Evolutionary conservation across 2,888 invertebrate genomes (phyloP).

Genomic region (Drosophila anceps): DNA sequence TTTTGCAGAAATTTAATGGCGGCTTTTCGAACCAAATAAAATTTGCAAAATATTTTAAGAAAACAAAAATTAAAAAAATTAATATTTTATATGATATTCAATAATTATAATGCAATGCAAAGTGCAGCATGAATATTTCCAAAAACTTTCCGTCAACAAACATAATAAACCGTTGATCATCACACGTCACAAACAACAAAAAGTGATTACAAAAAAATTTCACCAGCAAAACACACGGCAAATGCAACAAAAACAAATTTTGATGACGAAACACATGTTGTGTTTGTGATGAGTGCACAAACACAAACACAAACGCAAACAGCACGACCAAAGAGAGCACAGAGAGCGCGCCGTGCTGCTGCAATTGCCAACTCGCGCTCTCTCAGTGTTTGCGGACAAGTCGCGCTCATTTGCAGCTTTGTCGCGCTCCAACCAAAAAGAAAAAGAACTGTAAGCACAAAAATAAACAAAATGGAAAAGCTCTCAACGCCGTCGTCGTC

Average conservation of each 20-base stretch:
- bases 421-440: constrained; percentile 56
- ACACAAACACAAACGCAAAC: constrained; percentile 7
- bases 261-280: constrained; percentile 82
- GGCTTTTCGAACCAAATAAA: constrained; percentile 39
- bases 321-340: background rate
- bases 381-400: background rate
- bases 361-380: constrained; percentile 16
- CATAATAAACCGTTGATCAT: constrained; percentile 17
- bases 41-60: background rate
- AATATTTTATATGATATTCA: background rate
- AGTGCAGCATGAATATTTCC: background rate
- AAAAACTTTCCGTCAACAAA: constrained; percentile 14
- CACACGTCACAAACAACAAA: constrained; percentile 14
- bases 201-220: constrained; percentile 29
- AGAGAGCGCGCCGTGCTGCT: constrained; percentile 9
- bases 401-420: constrained; percentile 68
- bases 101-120: background rate
- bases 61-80: background rate
- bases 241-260: constrained; percentile 66
- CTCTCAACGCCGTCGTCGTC: constrained; percentile 52
- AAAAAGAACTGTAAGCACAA: constrained; percentile 67
- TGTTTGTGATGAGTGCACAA: constrained; percentile 56
- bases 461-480: constrained; percentile 68
- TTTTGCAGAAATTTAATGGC: constrained; percentile 63
- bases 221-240: constrained; percentile 52